Evolutionary conservation across 2,113 vertebrate genomes (phyloP).

Genomic region (Setophaga kirtlandii): DNA sequence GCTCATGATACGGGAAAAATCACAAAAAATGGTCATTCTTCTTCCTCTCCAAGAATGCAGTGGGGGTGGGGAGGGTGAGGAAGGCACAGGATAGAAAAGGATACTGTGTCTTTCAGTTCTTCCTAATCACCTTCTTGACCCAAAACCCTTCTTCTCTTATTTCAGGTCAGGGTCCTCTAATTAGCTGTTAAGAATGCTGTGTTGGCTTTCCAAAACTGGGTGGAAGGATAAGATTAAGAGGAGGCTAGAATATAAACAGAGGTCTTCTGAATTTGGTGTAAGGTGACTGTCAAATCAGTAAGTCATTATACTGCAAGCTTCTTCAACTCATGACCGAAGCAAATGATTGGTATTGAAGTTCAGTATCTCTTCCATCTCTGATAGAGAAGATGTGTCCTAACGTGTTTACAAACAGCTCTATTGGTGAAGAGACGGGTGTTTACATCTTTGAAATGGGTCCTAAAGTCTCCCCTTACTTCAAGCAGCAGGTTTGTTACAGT

Average conservation of each 20-base stretch:
- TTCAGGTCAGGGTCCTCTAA: background rate
- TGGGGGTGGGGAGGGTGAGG: fast-evolving
- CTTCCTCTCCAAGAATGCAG: background rate
- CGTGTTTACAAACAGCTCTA: background rate
- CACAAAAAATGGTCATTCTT: background rate
- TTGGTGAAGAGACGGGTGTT: background rate
- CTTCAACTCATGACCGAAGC: background rate
- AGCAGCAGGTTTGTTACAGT: background rate
- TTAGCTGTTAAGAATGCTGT: background rate
- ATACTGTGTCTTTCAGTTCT: background rate
- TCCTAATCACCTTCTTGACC: background rate
- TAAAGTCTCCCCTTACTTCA: background rate
- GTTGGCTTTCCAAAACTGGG: background rate
- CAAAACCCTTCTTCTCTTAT: background rate
- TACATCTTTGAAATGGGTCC: background rate
- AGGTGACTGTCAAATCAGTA: background rate
- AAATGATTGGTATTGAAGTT: background rate
- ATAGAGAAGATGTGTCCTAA: no score
- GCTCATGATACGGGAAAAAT: background rate
- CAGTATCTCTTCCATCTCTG: background rate
- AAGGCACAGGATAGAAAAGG: background rate
- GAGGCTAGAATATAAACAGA: background rate
- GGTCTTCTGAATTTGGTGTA: background rate
- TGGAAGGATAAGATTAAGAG: background rate
- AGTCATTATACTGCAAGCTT: background rate